Evolutionary conservation across 2,888 invertebrate genomes (phyloP), one percentile per base, ranked within the genome.

Genomic region (Cantharis rustica): DNA sequence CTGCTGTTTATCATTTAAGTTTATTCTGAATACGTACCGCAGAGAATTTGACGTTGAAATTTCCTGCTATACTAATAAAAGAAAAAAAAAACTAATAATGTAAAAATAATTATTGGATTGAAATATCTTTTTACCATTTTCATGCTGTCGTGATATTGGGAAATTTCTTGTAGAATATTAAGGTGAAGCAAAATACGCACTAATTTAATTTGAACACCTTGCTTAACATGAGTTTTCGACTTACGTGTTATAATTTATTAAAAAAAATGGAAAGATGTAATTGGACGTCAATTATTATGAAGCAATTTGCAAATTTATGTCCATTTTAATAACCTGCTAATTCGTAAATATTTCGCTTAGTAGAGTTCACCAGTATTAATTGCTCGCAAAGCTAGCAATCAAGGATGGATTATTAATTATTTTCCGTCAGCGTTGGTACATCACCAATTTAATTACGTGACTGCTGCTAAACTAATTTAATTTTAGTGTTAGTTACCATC

Each of bases 371-470:
- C 64, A 66, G 69, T 74, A 74, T 74, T 74, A 74, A 74, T 74
- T 74, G 69, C 74, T 74, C 23, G 64, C 66, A 17, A 64, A 71
- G 75, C 23, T 71, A 71, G 71, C 61, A 68, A 75, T 71, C 71
- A 68, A 68, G 71, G 71, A 61, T 15, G 61, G 75, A 66, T 75
- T 75, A 75, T 75, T 75, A 75, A 75, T 75, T 75, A 75, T 75
- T 75, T 75, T 75, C 75, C 71, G 63, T 75, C 71, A 66, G 31
- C 71, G 71, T 75, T 27, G 71, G 70, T 75, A 71, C 75, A 75
- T 75, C 75, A 68, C 71, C 75, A 71, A 75, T 75, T 75, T 75
- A 75, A 75, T 75, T 75, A 75, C 71, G 71, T 27, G 68, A 71
- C 75, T 74, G 69, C 74, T 71, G 68, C 68, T 68, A 75, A 71